Conservation (phyloP, 2,797 vertebrate genomes). For the Pipistrellus kuhlii region DNA sequence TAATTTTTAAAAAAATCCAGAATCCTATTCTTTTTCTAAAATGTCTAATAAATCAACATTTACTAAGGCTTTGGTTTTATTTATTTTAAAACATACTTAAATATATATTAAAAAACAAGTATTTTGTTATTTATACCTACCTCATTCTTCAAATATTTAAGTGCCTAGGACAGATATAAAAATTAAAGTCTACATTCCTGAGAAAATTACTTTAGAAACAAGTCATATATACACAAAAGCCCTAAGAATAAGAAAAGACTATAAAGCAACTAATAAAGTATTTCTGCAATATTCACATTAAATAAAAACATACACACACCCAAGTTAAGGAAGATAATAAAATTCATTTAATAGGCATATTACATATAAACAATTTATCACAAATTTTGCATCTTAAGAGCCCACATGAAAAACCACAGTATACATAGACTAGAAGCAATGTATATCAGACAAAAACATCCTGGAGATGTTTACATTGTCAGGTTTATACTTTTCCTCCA, state of each 20-base stretch:
- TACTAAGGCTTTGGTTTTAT: conserved; percentile 66
- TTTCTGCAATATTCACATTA: conserved; percentile 47
- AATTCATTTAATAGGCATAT: conserved; percentile 72
- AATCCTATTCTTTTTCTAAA: conserved; percentile 60
- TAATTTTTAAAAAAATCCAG: conserved; percentile 10
- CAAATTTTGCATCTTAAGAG: conserved; percentile 54
- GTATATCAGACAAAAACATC: conserved; percentile 42
- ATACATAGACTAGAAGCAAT: conserved; percentile 65
- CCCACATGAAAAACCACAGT: conserved; percentile 65
- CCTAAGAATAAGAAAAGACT: conserved; percentile 59
- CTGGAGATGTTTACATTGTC: conserved; percentile 6
- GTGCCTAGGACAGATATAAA: conserved; percentile 63
- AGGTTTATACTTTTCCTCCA: conserved; percentile 46
- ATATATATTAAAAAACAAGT: conserved; percentile 62
- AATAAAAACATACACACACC: conserved; percentile 49
- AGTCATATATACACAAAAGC: conserved; percentile 45
- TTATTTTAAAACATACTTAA: conserved; percentile 68
- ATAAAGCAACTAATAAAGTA: conserved; percentile 14
- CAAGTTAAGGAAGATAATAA: conserved; percentile 63
- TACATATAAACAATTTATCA: conserved; percentile 59
- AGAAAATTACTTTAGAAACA: conserved; percentile 67
- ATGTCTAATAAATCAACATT: conserved; percentile 59
- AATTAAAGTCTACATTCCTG: conserved; percentile 66
- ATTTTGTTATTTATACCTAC: not conserved
- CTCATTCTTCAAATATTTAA: conserved; percentile 51